Evolutionary conservation across 2,113 vertebrate genomes (phyloP).

Genomic region (Oostethus manadensis): DNA sequence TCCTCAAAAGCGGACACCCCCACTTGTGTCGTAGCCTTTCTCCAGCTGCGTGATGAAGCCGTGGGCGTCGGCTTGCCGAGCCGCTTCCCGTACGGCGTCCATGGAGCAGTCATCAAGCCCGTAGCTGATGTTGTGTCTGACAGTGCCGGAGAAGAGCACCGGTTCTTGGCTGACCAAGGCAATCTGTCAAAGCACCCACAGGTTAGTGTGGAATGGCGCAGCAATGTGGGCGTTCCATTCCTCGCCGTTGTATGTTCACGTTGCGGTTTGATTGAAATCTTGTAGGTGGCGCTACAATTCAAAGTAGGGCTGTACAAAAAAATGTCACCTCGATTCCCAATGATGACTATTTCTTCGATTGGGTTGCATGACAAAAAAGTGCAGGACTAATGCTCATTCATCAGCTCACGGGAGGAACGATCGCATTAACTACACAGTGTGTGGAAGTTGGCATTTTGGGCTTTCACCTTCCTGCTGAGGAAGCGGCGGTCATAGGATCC

Average conservation of each 20-base stretch:
- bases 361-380: too few species aligned
- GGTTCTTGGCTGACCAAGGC: constrained; percentile 71
- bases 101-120: constrained; percentile 52
- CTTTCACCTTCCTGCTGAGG: constrained; percentile 69
- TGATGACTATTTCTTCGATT: too few species aligned
- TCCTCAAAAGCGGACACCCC: neutral
- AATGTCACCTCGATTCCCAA: too few species aligned
- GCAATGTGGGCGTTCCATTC: neutral
- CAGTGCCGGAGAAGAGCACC: constrained; percentile 65
- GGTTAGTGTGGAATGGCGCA: neutral
- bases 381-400: too few species aligned
- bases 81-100: constrained; percentile 57
- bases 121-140: constrained; percentile 70
- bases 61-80: constrained; percentile 66
- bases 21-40: constrained; percentile 68
- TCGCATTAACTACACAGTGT: too few species aligned
- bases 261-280: neutral
- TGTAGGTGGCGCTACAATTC: neutral
- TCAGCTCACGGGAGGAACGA: too few species aligned
- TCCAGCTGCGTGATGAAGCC: constrained; percentile 58
- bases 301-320: neutral
- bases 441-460: neutral
- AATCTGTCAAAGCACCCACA: constrained; percentile 41
- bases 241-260: neutral
- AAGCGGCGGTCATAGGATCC: constrained; percentile 65